A percentile compares a stretch with the other conserved stretches of the same genome.
phyloP scores from a whole-genome alignment of 2,888 invertebrate species.

The Zeuzera pyrina region DNA sequence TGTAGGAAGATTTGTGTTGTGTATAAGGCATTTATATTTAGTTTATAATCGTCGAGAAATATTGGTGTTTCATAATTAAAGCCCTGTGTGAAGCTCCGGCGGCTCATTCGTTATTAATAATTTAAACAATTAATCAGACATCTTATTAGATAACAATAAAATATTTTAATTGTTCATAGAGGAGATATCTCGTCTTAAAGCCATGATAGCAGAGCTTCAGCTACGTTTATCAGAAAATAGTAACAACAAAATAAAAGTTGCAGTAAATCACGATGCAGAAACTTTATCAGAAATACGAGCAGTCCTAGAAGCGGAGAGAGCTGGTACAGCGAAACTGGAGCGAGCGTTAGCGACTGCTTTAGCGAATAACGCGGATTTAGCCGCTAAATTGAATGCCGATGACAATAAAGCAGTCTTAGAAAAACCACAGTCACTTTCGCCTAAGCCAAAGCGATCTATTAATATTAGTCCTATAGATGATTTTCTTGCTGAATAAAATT shows the following conservation, averaged over 20 bases:
- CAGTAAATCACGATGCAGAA: conserved; percentile 26
- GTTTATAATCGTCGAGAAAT: too few relatives aligned
- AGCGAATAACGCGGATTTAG: conserved; percentile 44
- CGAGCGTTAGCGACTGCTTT: conserved; percentile 45
- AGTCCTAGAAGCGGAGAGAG: conserved; percentile 44
- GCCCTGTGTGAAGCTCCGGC: too few relatives aligned
- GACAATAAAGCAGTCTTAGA: conserved; percentile 6
- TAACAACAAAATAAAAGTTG: conserved; percentile 15
- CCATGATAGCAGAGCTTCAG: conserved; percentile 39
- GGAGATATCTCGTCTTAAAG: conserved; percentile 42
- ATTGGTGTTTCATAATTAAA: too few relatives aligned
- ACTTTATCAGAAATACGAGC: conserved; percentile 36
- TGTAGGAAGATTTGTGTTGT: too few relatives aligned
- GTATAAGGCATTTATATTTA: too few relatives aligned
- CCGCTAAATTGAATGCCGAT: conserved; percentile 29
- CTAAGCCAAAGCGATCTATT: conserved; percentile 19
- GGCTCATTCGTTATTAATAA: too few relatives aligned
- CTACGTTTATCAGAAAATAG: conserved; percentile 21
- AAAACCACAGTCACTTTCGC: conserved; percentile 14
- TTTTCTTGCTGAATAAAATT: conserved; percentile 48
- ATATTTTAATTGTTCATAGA: too few relatives aligned
- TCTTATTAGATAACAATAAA: too few relatives aligned
- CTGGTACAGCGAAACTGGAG: conserved; percentile 42
- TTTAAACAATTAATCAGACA: too few relatives aligned
- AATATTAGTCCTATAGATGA: conserved; percentile 48